phyloP scores from a whole-genome alignment of 2,113 vertebrate genomes.

The Platichthys flesus region DNA sequence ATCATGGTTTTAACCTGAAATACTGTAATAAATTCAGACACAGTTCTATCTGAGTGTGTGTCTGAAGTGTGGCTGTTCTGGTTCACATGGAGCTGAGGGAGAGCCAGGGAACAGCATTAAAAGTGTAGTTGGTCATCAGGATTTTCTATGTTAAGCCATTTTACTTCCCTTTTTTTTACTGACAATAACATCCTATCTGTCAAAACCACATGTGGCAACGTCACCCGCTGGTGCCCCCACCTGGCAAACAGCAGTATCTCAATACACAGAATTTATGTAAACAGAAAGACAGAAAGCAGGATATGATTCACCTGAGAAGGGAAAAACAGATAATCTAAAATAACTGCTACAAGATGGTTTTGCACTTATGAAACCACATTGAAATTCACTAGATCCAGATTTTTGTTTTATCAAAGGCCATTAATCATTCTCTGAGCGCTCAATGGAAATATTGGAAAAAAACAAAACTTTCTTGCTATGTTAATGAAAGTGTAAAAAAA shows the following conservation, averaged over 20 bases:
- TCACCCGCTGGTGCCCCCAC: slow-evolving; percentile 26
- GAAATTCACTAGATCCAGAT: no score
- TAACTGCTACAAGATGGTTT: no score
- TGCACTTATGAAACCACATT: neutral
- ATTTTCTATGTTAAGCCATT: slow-evolving; percentile 2
- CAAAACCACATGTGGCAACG: neutral
- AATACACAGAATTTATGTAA: neutral
- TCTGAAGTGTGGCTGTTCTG: slow-evolving; percentile 51
- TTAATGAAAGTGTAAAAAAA: no score
- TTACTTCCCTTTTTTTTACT: neutral
- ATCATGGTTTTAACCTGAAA: slow-evolving; percentile 76
- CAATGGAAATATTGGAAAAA: no score
- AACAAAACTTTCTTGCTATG: no score
- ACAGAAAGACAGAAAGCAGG: neutral
- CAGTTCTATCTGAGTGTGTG: slow-evolving; percentile 50
- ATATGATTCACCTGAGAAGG: neutral
- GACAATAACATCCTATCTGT: neutral
- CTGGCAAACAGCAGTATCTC: slow-evolving; percentile 18
- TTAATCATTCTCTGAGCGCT: no score
- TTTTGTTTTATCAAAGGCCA: no score
- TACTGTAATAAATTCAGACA: slow-evolving; percentile 51
- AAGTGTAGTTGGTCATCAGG: slow-evolving; percentile 36
- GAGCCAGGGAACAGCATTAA: slow-evolving; percentile 26
- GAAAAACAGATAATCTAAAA: no score
- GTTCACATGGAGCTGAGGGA: slow-evolving; percentile 42